Evolutionary conservation across 2,888 invertebrate species (phyloP), one percentile per base, ranked within the genome.

Genomic region (Dasysyrphus tricinctus): DNA sequence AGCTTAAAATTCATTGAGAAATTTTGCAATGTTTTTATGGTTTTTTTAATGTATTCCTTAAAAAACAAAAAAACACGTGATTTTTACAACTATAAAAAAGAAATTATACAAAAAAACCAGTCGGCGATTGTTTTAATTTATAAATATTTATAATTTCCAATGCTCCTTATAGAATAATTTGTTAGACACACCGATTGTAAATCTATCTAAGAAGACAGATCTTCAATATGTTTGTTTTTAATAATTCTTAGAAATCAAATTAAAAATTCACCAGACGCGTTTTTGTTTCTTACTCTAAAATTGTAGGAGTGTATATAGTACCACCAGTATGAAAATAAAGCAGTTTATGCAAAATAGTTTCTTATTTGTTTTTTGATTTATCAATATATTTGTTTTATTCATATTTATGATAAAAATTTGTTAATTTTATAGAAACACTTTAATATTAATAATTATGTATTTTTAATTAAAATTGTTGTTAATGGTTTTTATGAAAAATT

Each of bases 131-230:
- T 29, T 16, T n/a, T 12, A 37, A n/a, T 32, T 11, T 19, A 67
- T 67, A 67, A 67, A 67, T 67, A 67, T 67, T 67, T 67, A 67
- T 34, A 19, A 14, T 37, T 67, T 19, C 6, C 24, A 24, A 67
- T 49, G 49, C 14, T 67, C 34, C 11, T 32, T 14, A 44, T 12
- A 44, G 19, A 9, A 34, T 29, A 12, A 19, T 16, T 24, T 19
- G 11, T 59, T 59, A 34, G 65, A 65, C 16, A 49, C 19, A 49
- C 19, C 6, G 49, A 8, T 67, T 67, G 54, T 69, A 69, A 69
- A 54, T 69, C 69, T n/a, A 7, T 42, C 5, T 3, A 24, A 69
- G 2, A n/a, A n/a, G 39, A 54, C 24, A 54, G 44, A 1, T 32
- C 32, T 47, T 29, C 8, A 32, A n/a, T 14, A 12, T 29, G 24